Evolutionary conservation across 2,797 vertebrate genomes (phyloP).

Genomic region (Enteromius radiatus): DNA sequence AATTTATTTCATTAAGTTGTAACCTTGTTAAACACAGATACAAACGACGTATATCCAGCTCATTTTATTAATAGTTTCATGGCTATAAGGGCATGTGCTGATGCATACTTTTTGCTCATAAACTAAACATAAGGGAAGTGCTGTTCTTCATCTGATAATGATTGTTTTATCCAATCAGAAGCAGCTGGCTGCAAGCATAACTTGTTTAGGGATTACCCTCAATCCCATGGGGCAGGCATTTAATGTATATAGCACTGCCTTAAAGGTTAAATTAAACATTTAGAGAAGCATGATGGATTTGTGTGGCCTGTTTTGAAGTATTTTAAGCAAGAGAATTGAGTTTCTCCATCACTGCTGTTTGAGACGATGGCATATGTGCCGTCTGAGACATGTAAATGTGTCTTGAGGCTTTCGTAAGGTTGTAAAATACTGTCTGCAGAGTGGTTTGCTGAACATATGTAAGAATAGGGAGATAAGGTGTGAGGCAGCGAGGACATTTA

Average conservation of each 20-base stretch:
- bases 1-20: not conserved
- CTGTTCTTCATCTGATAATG: conserved; percentile 9
- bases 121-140: conserved; percentile 21
- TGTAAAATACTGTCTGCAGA: not conserved
- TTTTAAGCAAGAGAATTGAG: conserved; percentile 11
- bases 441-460: not conserved
- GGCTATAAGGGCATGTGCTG: conserved; percentile 8
- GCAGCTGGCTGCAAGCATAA: conserved; percentile 29
- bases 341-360: conserved; percentile 19
- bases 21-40: not conserved
- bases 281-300: conserved; percentile 27
- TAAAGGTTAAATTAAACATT: conserved; percentile 31
- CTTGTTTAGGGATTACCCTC: conserved; percentile 35
- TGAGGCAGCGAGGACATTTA: conserved; percentile 1
- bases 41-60: not conserved
- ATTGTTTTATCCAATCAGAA: conserved; percentile 29
- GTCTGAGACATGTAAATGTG: conserved; percentile 25
- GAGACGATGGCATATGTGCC: not conserved
- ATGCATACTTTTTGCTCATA: conserved; percentile 8
- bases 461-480: not conserved
- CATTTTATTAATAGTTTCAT: not conserved
- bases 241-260: conserved; percentile 28
- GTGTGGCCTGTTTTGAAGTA: conserved; percentile 17
- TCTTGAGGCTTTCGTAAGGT: not conserved
- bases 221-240: conserved; percentile 28